Percentiles rank a stretch among this genome's conserved stretches.
These are phyloP conservation scores for Syndactyla subalaris DNA, from an alignment of 2,797 vertebrate species.

Conservation along the genomic window DNA sequence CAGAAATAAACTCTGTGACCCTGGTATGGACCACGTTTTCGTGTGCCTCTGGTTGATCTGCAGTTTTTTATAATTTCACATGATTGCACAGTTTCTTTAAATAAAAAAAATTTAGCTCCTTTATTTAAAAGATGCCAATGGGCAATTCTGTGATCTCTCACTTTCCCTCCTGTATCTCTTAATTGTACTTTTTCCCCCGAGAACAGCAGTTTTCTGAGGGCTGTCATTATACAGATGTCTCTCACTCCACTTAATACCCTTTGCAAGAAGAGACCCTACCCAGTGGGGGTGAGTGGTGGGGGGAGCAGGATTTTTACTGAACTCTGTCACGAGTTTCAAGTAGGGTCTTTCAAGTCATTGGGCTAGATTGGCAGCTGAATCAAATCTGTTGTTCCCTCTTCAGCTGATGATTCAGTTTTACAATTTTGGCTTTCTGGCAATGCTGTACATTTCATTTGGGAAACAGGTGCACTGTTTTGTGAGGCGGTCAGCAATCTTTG, in stretches of 20 bases:
- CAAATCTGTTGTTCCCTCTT: neutral
- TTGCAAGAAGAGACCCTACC: neutral
- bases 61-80: neutral
- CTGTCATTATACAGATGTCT: neutral
- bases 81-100: neutral
- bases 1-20: neutral
- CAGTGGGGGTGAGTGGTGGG: neutral
- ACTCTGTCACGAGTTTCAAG: neutral
- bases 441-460: neutral
- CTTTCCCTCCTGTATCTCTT: neutral
- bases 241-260: neutral
- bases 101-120: neutral
- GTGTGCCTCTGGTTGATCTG: neutral
- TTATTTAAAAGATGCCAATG: neutral
- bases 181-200: neutral
- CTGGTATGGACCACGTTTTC: rapidly evolving
- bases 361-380: neutral
- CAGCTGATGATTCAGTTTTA: neutral
- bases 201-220: neutral
- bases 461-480: neutral
- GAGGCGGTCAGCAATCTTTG: neutral
- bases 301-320: neutral
- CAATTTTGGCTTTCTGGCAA: neutral
- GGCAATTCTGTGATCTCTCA: neutral
- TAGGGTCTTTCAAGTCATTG: neutral